Evolutionary conservation across 2,797 vertebrate genomes (phyloP), one percentile per base, ranked within the genome.

Genomic region (Siniperca scherzeri): DNA sequence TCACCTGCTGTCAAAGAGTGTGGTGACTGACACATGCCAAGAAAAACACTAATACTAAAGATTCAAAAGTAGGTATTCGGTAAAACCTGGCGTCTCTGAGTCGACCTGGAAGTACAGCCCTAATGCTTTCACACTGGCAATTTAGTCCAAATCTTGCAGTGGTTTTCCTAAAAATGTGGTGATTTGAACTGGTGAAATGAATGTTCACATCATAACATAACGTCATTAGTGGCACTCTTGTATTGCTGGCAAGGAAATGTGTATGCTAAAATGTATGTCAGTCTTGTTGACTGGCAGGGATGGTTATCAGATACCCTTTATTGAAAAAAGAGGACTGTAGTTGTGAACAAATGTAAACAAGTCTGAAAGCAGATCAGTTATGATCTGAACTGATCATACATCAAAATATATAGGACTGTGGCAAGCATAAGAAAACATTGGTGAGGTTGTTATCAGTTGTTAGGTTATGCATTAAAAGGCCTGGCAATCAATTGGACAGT

Each of bases 1-100:
- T 82, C 75, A 89, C 89, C 82, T 89, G 83, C 87, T 87, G 84
- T 72, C 86, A 81, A 73, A 55, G 65, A 52, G 22, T 10, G 48
- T 17, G 78, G 12, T 78, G 83, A 88, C 80, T 83, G 90, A 87
- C 80, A 85, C 71, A 57, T 70, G 70, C 67, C 78, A 56, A 82
- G 80, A 74, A 56, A 52, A 65, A 55, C 17, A 30, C 17, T 13
- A 22, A 65, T 0, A 13, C 61, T 27, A 1, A 44, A 36, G 27
- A 65, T 42, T 17, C 12, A 50, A 44, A 62, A 21, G 11, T 5
- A n/a, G 19, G 12, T 7, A 46, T 66, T 46, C 14, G 1, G 46
- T 22, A 17, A 16, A 55, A 38, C 33, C 3, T 70, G 38, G n/a
- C 3, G 2, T 46, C 40, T 14, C 12, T 2, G 40, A 25, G n/a